Percentiles rank a stretch among this genome's conserved stretches.
Evolutionary conservation across 2,797 vertebrate species (phyloP).

Genomic region (Nyctibius grandis): DNA sequence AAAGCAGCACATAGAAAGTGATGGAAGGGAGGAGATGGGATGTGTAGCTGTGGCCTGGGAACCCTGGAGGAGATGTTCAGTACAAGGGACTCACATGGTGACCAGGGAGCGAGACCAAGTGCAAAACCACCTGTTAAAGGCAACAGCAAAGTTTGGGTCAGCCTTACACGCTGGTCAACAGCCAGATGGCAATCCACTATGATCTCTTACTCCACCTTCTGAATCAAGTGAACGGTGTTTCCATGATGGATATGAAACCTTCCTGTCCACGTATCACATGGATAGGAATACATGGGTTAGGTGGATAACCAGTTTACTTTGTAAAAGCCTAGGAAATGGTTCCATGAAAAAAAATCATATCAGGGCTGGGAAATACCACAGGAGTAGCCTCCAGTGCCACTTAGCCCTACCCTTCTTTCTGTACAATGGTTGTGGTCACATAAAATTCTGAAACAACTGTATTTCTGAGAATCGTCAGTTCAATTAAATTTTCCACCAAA

Average conservation of each 20-base stretch:
- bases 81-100: neutral
- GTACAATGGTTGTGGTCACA: neutral
- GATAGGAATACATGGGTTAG: neutral
- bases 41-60: neutral
- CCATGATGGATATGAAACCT: neutral
- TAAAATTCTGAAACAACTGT: neutral
- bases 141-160: neutral
- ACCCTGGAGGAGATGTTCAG: neutral
- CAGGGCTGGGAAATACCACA: neutral
- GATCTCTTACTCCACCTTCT: neutral
- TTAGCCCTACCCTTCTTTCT: neutral
- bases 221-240: neutral
- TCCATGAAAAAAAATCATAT: neutral
- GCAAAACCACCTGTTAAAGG: neutral
- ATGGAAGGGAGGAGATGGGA: neutral
- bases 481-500: neutral
- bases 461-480: neutral
- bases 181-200: neutral
- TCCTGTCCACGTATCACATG: rapidly evolving
- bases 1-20: neutral
- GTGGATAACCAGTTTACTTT: neutral
- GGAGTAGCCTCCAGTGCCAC: neutral
- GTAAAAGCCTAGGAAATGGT: neutral
- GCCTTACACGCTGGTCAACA: neutral
- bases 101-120: neutral